Conservation (phyloP, 2,797 vertebrate species). For the Acanthiza pusilla region DNA sequence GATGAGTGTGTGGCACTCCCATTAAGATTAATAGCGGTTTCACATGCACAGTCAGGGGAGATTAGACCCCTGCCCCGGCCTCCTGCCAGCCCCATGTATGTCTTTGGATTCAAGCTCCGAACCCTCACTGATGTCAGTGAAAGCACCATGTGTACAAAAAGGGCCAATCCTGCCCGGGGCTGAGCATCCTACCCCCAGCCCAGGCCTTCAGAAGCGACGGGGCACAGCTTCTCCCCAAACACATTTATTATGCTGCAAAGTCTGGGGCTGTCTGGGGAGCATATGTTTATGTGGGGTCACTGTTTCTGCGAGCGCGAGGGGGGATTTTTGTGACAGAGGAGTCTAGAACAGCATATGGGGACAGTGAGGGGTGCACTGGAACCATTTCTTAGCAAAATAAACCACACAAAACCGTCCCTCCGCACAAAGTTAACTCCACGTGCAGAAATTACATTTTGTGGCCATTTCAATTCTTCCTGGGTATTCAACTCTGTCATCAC, state of each 20-base stretch:
- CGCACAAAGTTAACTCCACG: accelerated
- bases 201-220: not conserved
- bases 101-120: conserved; percentile 66
- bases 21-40: conserved; percentile 69
- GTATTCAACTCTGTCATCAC: not conserved
- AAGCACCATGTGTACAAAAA: conserved; percentile 64
- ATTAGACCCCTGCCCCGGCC: conserved; percentile 63
- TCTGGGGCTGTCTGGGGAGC: conserved; percentile 42
- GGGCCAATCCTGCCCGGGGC: conserved; percentile 40
- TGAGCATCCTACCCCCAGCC: conserved; percentile 4
- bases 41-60: conserved; percentile 51
- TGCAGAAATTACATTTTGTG: not conserved
- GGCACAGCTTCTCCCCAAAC: conserved; percentile 22
- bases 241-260: conserved; percentile 32
- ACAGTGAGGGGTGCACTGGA: not conserved
- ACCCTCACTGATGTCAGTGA: conserved; percentile 59
- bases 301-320: not conserved
- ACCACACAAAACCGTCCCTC: accelerated
- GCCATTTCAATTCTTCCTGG: not conserved
- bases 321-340: conserved; percentile 23
- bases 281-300: conserved; percentile 49
- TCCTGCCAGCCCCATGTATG: conserved; percentile 66
- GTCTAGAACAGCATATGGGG: conserved; percentile 41
- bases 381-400: not conserved
- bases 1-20: conserved; percentile 62